These are phyloP conservation scores for Pluvianellus socialis DNA, from an alignment of 2,113 vertebrate genomes.

Conservation along the genomic window DNA sequence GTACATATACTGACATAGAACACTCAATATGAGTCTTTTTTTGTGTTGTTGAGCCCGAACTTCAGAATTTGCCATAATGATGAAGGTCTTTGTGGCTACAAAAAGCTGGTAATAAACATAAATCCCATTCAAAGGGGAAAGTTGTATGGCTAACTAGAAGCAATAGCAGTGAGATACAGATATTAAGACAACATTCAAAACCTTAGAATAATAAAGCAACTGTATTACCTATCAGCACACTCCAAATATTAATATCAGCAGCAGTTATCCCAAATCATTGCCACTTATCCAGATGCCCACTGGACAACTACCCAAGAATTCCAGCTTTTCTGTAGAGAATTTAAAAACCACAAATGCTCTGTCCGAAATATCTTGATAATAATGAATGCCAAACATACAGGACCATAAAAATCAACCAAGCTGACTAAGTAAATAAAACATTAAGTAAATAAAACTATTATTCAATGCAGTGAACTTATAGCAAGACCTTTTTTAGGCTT, in stretches of 20 bases:
- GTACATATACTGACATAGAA: neutral
- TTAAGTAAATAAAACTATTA: too few relatives aligned
- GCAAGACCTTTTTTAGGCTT: too few relatives aligned
- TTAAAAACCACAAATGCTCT: neutral
- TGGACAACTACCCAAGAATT: neutral
- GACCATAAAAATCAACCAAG: too few relatives aligned
- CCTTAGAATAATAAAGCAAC: neutral
- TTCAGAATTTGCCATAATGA: neutral
- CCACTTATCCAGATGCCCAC: neutral
- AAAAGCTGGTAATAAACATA: neutral
- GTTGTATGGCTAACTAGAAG: neutral
- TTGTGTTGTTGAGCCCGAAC: neutral
- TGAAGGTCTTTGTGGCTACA: neutral
- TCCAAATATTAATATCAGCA: neutral
- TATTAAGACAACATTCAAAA: neutral
- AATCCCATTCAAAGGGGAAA: neutral
- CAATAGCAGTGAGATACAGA: neutral
- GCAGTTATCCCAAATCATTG: neutral
- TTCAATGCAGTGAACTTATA: too few relatives aligned
- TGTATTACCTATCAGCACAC: neutral
- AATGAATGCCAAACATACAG: too few relatives aligned
- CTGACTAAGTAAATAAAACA: too few relatives aligned
- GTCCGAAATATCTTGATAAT: neutral
- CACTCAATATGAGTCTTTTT: neutral
- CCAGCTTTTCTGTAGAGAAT: neutral